Evolutionary conservation across 2,888 invertebrate species (phyloP), one percentile per base, ranked within the genome.

Genomic region (Lithophane leautieri): DNA sequence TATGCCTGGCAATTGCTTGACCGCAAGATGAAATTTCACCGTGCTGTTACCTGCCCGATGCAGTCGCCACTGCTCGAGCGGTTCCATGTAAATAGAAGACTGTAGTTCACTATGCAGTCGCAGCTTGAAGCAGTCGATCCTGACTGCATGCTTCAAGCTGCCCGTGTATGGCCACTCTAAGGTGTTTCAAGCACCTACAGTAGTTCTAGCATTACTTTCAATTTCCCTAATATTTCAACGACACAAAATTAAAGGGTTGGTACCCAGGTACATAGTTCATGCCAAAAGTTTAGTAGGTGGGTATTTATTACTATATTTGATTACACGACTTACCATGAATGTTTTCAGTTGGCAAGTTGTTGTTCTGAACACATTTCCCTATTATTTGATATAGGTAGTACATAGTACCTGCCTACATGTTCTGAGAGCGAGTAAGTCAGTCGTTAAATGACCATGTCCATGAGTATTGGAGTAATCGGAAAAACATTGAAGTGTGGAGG

Each of bases 401-500:
- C 16, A 16, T 25, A 44, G 25, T 28, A 7, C 40, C 14, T 9
- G 9, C 22, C 16, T 66, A 34, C 19, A 25, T 50, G 22, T 56
- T 25, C 12, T 67, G 12, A 50, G 54, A 54, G 19, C 50, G 44
- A 69, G 44, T 44, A 62, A 52, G 50, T 56, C 28, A 42, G 58
- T 60, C 14, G 40, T 74, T 40, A 44, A 47, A 70, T 66, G 54
- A 58, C 72, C 60, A 61, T 62, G 68, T 62, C 56, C 44, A 66
- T 66, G 47, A 34, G 42, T 40, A 61, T 44, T 62, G 58, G n/a
- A 47, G 67, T 72, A 72, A 72, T 82, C 74, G 66, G 82, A 66
- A 72, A 76, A 77, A 77, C 82, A 81, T 65, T 79, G 69, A 76
- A 85, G 73, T 75, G 89, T 62, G 73, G 62, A 81, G 73, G 70